Base-by-base conservation (phyloP, 2,113 vertebrate species). In the Pangasianodon hypophthalmus region DNA sequence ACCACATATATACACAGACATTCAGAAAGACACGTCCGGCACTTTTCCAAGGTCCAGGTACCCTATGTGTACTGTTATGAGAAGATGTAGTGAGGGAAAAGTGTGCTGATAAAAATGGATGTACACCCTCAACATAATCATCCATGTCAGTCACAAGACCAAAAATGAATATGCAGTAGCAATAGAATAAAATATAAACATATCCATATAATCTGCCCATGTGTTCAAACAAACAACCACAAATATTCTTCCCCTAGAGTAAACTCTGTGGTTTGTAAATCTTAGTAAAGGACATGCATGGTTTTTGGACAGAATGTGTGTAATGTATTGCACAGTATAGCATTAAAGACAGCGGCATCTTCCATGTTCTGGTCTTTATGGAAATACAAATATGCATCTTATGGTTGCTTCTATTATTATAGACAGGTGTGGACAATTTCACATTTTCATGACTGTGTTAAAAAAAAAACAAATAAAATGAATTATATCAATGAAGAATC, bases 21-120 rank as follows among this genome's bases (percentile, higher is more conserved):
- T 90, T 92, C 91, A 91, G 87, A 93, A 92, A 91, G 60, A 91
- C 90, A 91, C 88, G 92, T 90, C 83, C 32, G 41, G 83, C 89
- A 90, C 87, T 87, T 90, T 87, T 89, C 86, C 81, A 86, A 90
- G 88, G 24, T 92, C 90, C 81, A 89, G 77, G 81, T 89, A 83
- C 85, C 88, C 46, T 88, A 91, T 82, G 89, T 60, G 37, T 88
- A 58, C 85, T 64, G 29, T 41, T 60, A 6, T 77, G 56, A 77
- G 69, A 41, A 77, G 54, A 89, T n/a, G 46, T 48, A 41, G 44
- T 85, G n/a, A 73, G 4, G 21, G 13, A 84, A 50, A 60, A 46
- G 46, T 48, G 77, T 48, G 77, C 46, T 80, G 26, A 50, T 46
- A 14, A 50, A 50, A 50, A 80, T 2, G 4, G 46, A 80, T 80